A percentile compares a stretch with the other conserved stretches of the same genome.
These are phyloP conservation scores for Paramormyrops hopkinsi DNA, from an alignment of 2,797 vertebrate species.

Conservation along the genomic window DNA sequence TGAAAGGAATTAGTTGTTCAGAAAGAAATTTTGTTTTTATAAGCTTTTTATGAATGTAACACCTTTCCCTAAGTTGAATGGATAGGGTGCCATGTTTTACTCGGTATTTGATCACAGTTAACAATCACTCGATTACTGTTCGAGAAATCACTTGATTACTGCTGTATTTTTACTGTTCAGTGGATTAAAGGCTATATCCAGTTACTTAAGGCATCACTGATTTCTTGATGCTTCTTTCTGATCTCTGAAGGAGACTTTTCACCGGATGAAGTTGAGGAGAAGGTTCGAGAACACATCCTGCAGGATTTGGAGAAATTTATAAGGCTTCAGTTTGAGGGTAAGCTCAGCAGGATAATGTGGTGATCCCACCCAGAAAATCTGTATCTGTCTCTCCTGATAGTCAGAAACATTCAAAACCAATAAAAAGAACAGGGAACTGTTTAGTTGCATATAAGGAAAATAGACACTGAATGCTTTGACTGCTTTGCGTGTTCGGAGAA, in stretches of 20 bases:
- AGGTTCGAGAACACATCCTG: conserved; percentile 78
- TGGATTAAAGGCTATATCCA: neutral
- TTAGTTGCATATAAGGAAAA: neutral
- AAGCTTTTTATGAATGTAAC: neutral
- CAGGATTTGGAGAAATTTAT: conserved; percentile 79
- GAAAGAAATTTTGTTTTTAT: neutral
- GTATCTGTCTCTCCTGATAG: neutral
- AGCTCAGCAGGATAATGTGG: conserved; percentile 9
- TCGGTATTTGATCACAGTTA: neutral
- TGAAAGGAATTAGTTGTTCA: neutral
- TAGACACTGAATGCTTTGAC: neutral
- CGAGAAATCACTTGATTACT: neutral
- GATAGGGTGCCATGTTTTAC: neutral
- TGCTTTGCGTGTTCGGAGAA: neutral
- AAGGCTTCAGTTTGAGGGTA: conserved; percentile 77
- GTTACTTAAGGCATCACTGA: neutral
- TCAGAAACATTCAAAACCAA: neutral
- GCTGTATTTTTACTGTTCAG: neutral
- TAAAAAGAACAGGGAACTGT: neutral
- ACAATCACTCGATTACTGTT: neutral
- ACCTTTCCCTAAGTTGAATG: neutral
- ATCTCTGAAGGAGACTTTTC: conserved; percentile 73
- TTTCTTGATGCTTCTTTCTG: conserved; percentile 8
- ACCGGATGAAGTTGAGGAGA: conserved; percentile 70
- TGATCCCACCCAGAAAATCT: neutral